Base-by-base conservation (phyloP, 2,888 invertebrate species). In the Eristalinus sepulchralis region DNA sequence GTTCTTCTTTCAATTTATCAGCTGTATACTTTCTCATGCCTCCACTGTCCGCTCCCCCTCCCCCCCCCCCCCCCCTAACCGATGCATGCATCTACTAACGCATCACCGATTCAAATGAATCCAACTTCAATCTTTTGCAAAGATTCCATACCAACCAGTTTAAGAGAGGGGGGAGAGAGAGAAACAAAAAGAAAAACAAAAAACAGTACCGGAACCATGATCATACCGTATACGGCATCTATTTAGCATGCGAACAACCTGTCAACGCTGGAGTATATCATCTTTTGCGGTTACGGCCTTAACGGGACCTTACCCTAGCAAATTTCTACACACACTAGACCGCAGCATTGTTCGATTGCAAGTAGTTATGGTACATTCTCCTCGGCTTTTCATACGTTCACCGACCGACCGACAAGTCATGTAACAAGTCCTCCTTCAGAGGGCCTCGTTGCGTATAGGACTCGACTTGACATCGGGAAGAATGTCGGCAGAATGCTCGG, bases 291-390 rank as follows among this genome's bases (percentile, higher is more conserved):
- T 86, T 86, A 75, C 62, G 79, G 86, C 83, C 86, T 83, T 83
- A 86, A 86, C 86, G 86, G 86, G 83, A 86, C 71, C 83, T 86
- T 83, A 86, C 78, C 86, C 86, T 83, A 83, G 67, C 83, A 67
- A 75, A 47, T 60, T 53, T 77, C 57, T 60, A 62, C 33, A 20
- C 33, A 20, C 75, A 62, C 72, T 67, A 67, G 39, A 59, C 68
- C 77, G 64, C 76, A 80, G 47, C 60, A 75, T 75, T 75, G 70
- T 71, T 80, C 63, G 36, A 0, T 34, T 72, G 31, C 67, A 62
- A 31, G 24, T 39, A 64, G 70, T 55, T 64, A 36, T 36, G 36
- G 36, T 39, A 47, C 47, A 47, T 47, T 47, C 47, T 47, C 47
- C 17, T 27, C 22, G 5, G 57, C 24, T 27, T 57, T 62, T 31